Evolutionary conservation across 2,888 invertebrate species (phyloP).

Genomic region (Xanthorhoe spadicearia): DNA sequence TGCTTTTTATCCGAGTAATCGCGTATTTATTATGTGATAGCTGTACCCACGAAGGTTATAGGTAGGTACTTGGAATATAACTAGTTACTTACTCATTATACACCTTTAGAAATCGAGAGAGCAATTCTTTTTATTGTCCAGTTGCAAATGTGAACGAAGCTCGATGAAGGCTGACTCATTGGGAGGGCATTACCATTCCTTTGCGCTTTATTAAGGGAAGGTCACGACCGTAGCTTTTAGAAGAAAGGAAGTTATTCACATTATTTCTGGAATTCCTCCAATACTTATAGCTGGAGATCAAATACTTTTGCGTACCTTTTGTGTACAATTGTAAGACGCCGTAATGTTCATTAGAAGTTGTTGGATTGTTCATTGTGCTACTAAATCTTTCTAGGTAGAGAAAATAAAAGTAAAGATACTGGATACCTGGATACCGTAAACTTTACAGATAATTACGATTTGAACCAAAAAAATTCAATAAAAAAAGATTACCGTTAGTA

Average conservation of each 20-base stretch:
- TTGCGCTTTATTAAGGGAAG: slow-evolving; percentile 40
- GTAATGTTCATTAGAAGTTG: neutral
- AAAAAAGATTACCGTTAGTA: too few species aligned
- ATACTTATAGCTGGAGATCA: slow-evolving; percentile 30
- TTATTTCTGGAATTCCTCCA: slow-evolving; percentile 22
- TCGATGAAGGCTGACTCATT: slow-evolving; percentile 55
- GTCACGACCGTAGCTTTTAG: slow-evolving; percentile 35
- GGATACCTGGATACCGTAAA: too few species aligned
- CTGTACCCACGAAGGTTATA: neutral
- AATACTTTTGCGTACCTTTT: slow-evolving; percentile 36
- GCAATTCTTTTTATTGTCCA: slow-evolving; percentile 35
- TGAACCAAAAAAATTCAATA: neutral
- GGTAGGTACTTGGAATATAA: neutral
- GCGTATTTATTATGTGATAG: neutral
- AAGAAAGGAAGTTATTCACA: slow-evolving; percentile 30
- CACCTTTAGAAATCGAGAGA: slow-evolving; percentile 22
- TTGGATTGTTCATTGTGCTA: neutral
- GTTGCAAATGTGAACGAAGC: slow-evolving; percentile 24
- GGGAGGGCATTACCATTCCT: slow-evolving; percentile 52
- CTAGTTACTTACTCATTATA: neutral
- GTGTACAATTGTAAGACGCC: slow-evolving; percentile 12
- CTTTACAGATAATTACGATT: neutral
- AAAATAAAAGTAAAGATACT: too few species aligned
- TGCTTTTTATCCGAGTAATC: neutral
- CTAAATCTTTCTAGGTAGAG: too few species aligned